Evolutionary conservation across 2,113 vertebrate genomes (phyloP).

Genomic region (Tor tambroides): DNA sequence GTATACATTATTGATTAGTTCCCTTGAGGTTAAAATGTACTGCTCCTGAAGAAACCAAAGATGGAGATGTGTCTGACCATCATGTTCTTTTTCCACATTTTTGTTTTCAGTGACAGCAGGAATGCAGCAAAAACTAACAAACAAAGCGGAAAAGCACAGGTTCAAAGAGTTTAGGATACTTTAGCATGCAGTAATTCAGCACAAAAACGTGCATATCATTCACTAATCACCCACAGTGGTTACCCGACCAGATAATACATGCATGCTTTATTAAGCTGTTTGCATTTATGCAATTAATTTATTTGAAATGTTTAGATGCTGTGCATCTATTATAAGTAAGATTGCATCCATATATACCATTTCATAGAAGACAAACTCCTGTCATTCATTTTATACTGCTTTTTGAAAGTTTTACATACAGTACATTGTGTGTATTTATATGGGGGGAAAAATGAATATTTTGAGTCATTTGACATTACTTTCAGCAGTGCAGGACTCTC

Average conservation of each 20-base stretch:
- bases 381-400: background rate
- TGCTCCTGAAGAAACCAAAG: background rate
- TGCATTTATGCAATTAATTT: too few relatives aligned
- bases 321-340: too few relatives aligned
- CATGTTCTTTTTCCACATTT: slow-evolving; percentile 17
- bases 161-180: background rate
- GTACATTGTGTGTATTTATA: too few relatives aligned
- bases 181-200: too few relatives aligned
- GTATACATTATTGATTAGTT: slow-evolving; percentile 49
- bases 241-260: background rate
- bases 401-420: background rate
- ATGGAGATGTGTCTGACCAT: slow-evolving; percentile 29
- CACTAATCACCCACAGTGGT: background rate
- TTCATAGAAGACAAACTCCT: background rate
- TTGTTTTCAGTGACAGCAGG: background rate
- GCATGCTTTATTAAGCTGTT: too few relatives aligned
- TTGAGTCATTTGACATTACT: background rate
- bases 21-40: slow-evolving; percentile 36
- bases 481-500: background rate
- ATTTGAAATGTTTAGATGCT: background rate
- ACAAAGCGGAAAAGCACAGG: background rate
- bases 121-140: background rate
- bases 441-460: background rate
- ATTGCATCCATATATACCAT: background rate
- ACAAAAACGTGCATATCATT: background rate